A percentile compares a stretch with the other conserved stretches of the same genome.
These are phyloP conservation scores for Sinotaia quadrata DNA, from an alignment of 2,888 invertebrate genomes.

Conservation along the genomic window DNA sequence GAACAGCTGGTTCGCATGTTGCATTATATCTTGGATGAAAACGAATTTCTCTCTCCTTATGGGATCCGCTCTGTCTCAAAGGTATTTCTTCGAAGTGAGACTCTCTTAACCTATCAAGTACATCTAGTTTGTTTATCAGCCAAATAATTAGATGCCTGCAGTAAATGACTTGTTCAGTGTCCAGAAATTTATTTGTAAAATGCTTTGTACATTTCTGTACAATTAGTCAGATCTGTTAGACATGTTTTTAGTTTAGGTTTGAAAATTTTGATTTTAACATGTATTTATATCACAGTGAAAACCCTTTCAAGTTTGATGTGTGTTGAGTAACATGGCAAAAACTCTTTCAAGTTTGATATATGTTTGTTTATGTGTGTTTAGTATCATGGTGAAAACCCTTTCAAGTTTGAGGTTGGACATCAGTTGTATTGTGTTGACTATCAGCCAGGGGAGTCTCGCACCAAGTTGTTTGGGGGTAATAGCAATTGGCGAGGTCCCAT, in stretches of 20 bases:
- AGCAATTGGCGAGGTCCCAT: slow-evolving; percentile 72
- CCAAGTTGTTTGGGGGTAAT: slow-evolving; percentile 69
- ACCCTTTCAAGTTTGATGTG: no score
- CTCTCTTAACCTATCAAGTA: no score
- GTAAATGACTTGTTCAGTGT: no score
- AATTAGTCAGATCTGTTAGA: no score
- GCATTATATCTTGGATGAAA: slow-evolving; percentile 66
- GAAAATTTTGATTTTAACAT: no score
- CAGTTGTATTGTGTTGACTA: slow-evolving; percentile 57
- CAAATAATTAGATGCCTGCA: no score
- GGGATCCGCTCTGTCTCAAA: slow-evolving; percentile 72
- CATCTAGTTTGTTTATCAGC: no score
- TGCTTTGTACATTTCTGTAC: no score
- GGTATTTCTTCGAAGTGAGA: no score
- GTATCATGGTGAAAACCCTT: slow-evolving; percentile 63
- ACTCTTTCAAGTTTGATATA: neutral
- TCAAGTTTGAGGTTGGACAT: slow-evolving; percentile 50
- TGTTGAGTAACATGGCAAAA: neutral
- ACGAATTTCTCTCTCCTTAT: slow-evolving; percentile 70
- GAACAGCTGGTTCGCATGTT: slow-evolving; percentile 63
- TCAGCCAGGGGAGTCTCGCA: slow-evolving; percentile 66
- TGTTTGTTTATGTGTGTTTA: slow-evolving; percentile 27
- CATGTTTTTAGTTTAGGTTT: no score
- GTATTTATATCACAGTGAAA: neutral
- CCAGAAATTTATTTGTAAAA: no score